A percentile compares a stretch with the other conserved stretches of the same genome.
Evolutionary conservation across 2,797 vertebrate genomes (phyloP).

Genomic region (Corythornis leucogaster): DNA sequence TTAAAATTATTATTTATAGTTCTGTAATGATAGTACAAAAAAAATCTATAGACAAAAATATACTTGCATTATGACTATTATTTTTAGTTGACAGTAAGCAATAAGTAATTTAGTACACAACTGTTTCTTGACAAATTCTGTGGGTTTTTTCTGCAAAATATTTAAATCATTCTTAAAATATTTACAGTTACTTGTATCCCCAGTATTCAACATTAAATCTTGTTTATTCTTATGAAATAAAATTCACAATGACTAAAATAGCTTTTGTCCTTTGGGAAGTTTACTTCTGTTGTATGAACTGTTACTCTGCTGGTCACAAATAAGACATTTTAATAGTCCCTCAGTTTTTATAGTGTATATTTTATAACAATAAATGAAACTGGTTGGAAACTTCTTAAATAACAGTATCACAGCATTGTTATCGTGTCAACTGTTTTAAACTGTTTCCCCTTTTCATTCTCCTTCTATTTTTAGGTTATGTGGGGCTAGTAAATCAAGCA

Average conservation of each 20-base stretch:
- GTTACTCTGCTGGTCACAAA: background rate
- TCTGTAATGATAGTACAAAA: background rate
- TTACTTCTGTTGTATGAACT: background rate
- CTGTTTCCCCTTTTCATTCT: background rate
- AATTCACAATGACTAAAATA: background rate
- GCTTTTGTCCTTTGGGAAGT: background rate
- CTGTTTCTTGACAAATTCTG: background rate
- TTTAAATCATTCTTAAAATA: background rate
- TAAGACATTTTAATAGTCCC: background rate
- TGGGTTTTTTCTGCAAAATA: background rate
- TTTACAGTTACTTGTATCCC: background rate
- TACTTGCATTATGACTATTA: background rate
- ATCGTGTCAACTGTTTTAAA: background rate
- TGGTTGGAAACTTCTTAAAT: background rate
- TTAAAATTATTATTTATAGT: background rate
- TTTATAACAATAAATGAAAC: background rate
- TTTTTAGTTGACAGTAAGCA: background rate
- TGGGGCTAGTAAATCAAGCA: slow-evolving; percentile 98
- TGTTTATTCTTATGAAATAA: background rate
- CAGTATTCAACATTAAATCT: background rate
- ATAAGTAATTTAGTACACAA: background rate
- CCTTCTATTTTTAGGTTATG: slow-evolving; percentile 87
- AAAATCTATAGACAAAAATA: background rate
- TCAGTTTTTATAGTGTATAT: background rate
- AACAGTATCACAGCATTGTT: background rate